phyloP scores from a whole-genome alignment of 2,888 invertebrate genomes.

The Volucella inflata region DNA sequence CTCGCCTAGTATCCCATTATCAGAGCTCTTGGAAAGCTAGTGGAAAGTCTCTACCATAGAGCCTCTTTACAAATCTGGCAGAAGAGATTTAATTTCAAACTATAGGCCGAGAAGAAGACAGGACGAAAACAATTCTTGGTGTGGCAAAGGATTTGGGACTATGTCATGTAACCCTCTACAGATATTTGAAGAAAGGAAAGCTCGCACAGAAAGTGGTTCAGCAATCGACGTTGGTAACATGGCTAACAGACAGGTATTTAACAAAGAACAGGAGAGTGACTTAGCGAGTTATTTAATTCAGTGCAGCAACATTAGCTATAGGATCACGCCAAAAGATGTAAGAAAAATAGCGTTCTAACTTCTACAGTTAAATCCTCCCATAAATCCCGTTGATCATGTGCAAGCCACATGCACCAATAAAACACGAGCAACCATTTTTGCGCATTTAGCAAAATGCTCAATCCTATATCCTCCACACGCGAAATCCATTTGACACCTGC shows the following conservation, averaged over 20 bases:
- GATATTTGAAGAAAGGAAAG: constrained; percentile 2
- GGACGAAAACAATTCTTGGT: constrained; percentile 1
- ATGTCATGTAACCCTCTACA: not conserved
- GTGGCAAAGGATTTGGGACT: constrained; percentile 7
- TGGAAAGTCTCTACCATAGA: too few relatives aligned
- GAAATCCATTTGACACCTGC: too few relatives aligned
- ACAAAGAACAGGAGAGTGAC: not conserved
- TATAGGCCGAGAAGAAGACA: not conserved
- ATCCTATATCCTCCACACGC: too few relatives aligned
- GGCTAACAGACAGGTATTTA: not conserved
- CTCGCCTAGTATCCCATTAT: too few relatives aligned
- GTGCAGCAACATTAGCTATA: not conserved
- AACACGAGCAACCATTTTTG: too few relatives aligned
- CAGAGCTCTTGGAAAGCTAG: too few relatives aligned
- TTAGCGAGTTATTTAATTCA: not conserved
- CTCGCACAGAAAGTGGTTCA: not conserved
- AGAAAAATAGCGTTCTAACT: not conserved
- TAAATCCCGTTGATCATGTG: too few relatives aligned
- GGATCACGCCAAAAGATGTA: not conserved
- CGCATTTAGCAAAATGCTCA: too few relatives aligned
- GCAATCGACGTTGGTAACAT: not conserved
- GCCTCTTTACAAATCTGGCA: too few relatives aligned
- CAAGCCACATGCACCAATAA: too few relatives aligned
- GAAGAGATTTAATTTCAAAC: too few relatives aligned
- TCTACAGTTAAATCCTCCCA: too few relatives aligned